Base-by-base conservation (phyloP, 1,140 invertebrate species). In the Drosophila albomicans region DNA sequence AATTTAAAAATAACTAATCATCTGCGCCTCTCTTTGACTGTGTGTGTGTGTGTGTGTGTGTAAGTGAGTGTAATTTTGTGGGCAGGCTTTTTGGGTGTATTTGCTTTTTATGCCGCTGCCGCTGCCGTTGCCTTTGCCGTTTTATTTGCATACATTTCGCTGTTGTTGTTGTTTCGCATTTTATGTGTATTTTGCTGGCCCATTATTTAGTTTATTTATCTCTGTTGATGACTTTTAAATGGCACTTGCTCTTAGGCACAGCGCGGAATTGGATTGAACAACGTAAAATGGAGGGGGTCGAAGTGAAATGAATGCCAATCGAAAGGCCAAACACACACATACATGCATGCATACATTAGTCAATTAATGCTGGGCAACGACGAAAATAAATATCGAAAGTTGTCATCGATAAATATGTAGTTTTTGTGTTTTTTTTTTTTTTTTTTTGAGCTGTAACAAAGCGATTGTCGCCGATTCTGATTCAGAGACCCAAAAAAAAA, bases 201-300 rank as follows among this genome's bases (percentile, higher is more conserved):
- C 84, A 89, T 84, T 84, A 88, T 89, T 89, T 78, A 68, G 63
- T 78, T 84, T 84, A 84, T 88, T 88, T 89, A 89, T 88, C 81
- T 88, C 81, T 72, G 70, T 68, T 88, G 80, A 88, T 84, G 85
- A 88, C 84, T 89, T 88, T 88, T 88, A 87, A 87, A 87, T 87
- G 80, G 84, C 84, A 88, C 84, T 80, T 82, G 82, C 67, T 82
- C 51, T 71, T 54, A 46, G 45, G 56, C 30, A 25, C 32, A 16
- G 16, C 2, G 16, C 2, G 30, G 15, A 11, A 16, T 56, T 43
- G 7, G 25, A 43, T n/a, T 10, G 10, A 20, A 41, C 2, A 38
- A 20, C 1, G 32, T 3, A 11, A 7, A 25, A 25, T 25, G 8
- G 52, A 10, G 28, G 28, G 10, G 46, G 35, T n/a, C 38, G 61